These are phyloP conservation scores for Lycia hirtaria DNA, from an alignment of 2,888 invertebrate genomes.

Conservation along the genomic window DNA sequence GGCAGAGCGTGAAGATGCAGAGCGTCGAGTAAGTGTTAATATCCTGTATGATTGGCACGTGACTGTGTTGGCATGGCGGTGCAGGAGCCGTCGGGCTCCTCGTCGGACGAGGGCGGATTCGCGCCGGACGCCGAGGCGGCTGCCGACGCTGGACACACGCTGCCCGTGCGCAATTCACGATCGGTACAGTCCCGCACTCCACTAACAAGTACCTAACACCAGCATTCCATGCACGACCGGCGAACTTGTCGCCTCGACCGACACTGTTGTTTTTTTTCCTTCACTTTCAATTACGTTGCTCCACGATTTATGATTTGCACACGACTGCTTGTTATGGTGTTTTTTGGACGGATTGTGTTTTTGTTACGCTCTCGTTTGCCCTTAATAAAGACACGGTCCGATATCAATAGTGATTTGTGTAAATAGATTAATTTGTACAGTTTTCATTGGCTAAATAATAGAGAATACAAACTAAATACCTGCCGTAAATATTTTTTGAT, in stretches of 20 bases:
- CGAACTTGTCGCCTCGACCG: too few species aligned
- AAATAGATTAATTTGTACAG: conserved; percentile 48
- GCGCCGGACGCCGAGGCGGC: conserved; percentile 67
- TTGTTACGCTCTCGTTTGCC: conserved; percentile 58
- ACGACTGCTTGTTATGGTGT: conserved; percentile 74
- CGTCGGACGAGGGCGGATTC: conserved; percentile 84
- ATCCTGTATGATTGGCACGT: conserved; percentile 66
- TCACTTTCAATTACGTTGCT: conserved; percentile 71
- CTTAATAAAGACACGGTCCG: conserved; percentile 65
- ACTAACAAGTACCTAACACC: too few species aligned
- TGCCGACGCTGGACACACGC: conserved; percentile 78
- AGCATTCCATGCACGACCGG: conserved; percentile 56
- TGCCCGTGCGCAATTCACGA: conserved; percentile 83
- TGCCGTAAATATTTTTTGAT: too few species aligned
- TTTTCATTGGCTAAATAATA: conserved; percentile 46
- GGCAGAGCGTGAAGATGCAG: conserved; percentile 48
- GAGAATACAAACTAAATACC: too few species aligned
- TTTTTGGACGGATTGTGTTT: conserved; percentile 61
- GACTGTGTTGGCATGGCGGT: conserved; percentile 69
- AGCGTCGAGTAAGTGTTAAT: conserved; percentile 61
- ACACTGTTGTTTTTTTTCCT: conserved; percentile 54
- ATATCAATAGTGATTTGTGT: conserved; percentile 53
- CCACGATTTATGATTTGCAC: conserved; percentile 79
- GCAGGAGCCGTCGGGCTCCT: conserved; percentile 82
- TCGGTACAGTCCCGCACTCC: conserved; percentile 73